Conservation (phyloP, 2,888 invertebrate genomes). For the Pristionchus exspectatus region DNA sequence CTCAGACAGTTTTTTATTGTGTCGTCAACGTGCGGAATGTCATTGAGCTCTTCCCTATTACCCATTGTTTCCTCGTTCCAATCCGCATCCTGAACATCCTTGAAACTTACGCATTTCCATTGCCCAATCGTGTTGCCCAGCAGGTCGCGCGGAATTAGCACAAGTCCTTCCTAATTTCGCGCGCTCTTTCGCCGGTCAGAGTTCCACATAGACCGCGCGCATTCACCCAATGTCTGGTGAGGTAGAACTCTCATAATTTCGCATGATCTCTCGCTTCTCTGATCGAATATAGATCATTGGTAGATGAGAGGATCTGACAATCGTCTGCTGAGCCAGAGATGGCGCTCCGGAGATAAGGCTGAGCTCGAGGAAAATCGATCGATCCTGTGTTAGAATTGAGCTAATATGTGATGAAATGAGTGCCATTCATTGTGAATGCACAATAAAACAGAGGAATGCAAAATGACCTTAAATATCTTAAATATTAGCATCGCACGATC, state of each 20-base stretch:
- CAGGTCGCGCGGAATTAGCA: neutral
- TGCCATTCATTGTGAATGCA: neutral
- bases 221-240: neutral
- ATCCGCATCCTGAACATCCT: conserved; percentile 1
- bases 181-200: neutral
- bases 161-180: neutral
- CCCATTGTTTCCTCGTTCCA: neutral
- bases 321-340: neutral
- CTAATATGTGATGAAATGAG: neutral
- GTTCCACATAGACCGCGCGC: neutral
- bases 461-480: no score
- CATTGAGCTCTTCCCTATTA: neutral
- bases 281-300: no score
- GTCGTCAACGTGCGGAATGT: neutral
- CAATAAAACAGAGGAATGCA: no score
- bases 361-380: neutral
- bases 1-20: conserved; percentile 32
- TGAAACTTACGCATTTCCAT: neutral
- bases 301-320: no score
- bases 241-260: no score
- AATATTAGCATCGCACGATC: no score
- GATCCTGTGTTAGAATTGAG: neutral
- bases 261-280: no score
- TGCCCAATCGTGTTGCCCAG: conserved; percentile 11
- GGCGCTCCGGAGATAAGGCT: neutral